A percentile compares a stretch with the other conserved stretches of the same genome.
These are phyloP conservation scores for Pristiophorus japonicus DNA, from an alignment of 2,113 vertebrate genomes.

Conservation along the genomic window DNA sequence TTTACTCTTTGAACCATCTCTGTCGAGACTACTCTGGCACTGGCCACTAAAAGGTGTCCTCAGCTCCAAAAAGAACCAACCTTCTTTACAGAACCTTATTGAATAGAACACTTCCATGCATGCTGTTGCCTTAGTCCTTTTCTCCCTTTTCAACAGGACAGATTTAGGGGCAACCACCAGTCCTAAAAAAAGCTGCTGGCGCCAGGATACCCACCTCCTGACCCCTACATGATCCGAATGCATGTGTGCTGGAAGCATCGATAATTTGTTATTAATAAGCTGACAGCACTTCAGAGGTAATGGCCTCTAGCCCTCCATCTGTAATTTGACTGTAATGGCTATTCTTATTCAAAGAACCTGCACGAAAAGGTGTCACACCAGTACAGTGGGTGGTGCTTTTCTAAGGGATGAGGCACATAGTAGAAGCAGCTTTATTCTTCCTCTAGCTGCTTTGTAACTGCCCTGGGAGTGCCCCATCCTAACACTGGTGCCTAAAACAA, in stretches of 20 bases:
- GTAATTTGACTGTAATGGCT: not conserved
- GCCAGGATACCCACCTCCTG: not conserved
- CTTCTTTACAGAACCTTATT: not conserved
- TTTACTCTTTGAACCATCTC: too few species aligned
- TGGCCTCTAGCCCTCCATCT: not conserved
- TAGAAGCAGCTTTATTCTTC: constrained; percentile 2
- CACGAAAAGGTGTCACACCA: not conserved
- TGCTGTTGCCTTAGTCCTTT: too few species aligned
- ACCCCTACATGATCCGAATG: not conserved
- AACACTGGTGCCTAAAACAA: not conserved
- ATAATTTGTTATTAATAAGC: not conserved
- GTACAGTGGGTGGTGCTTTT: not conserved
- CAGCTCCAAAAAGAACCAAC: not conserved
- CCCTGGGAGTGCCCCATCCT: not conserved
- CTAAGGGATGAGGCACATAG: not conserved
- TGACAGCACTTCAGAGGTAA: not conserved
- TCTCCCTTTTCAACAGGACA: too few species aligned
- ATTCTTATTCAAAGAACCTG: not conserved
- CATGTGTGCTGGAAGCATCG: not conserved
- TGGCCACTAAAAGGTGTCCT: not conserved
- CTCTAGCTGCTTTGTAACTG: not conserved
- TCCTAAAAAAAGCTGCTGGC: not conserved
- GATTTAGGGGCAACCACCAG: not conserved
- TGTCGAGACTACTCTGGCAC: too few species aligned
- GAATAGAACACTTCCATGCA: not conserved